Conservation (phyloP, 2,797 vertebrate genomes). For the Macroramphosus scolopax region DNA sequence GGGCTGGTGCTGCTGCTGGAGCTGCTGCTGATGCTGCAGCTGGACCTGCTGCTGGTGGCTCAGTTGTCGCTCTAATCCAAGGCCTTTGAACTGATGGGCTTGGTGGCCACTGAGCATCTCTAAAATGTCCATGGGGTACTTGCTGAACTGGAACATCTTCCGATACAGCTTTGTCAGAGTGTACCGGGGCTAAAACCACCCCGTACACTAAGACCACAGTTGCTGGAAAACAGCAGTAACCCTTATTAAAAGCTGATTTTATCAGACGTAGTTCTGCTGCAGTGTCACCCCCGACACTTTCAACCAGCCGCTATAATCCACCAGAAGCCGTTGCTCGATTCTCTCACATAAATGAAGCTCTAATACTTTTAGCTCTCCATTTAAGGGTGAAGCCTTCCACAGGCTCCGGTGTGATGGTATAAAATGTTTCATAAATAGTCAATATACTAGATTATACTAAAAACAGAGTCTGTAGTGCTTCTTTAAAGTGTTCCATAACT, state of each 20-base stretch:
- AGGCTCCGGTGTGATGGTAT: slow-evolving; percentile 47
- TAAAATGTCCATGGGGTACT: slow-evolving; percentile 85
- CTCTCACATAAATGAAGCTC: slow-evolving; percentile 30
- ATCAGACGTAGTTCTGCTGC: slow-evolving; percentile 20
- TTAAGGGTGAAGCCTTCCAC: slow-evolving; percentile 34
- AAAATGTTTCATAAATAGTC: slow-evolving; percentile 58
- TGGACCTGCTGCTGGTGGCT: slow-evolving; percentile 84
- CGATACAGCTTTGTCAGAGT: slow-evolving; percentile 35
- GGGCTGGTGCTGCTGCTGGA: slow-evolving; percentile 80
- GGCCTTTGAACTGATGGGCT: slow-evolving; percentile 83
- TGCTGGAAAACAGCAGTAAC: slow-evolving; percentile 28
- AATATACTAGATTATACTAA: slow-evolving; percentile 45
- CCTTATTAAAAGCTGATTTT: slow-evolving; percentile 16
- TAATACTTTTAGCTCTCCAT: slow-evolving; percentile 23
- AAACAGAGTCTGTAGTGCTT: slow-evolving; percentile 64
- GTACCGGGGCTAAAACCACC: slow-evolving; percentile 30
- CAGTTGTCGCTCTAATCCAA: slow-evolving; percentile 79
- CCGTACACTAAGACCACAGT: slow-evolving; percentile 12
- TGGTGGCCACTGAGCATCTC: slow-evolving; percentile 86
- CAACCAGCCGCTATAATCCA: slow-evolving; percentile 39
- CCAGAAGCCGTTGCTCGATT: slow-evolving; percentile 19
- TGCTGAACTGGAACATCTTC: slow-evolving; percentile 85
- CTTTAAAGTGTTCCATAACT: slow-evolving; percentile 50
- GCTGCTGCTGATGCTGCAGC: slow-evolving; percentile 83
- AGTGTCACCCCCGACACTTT: slow-evolving; percentile 9